Evolutionary conservation across 1,140 invertebrate species (phyloP).

Genomic region (Hycleus phaleratus): DNA sequence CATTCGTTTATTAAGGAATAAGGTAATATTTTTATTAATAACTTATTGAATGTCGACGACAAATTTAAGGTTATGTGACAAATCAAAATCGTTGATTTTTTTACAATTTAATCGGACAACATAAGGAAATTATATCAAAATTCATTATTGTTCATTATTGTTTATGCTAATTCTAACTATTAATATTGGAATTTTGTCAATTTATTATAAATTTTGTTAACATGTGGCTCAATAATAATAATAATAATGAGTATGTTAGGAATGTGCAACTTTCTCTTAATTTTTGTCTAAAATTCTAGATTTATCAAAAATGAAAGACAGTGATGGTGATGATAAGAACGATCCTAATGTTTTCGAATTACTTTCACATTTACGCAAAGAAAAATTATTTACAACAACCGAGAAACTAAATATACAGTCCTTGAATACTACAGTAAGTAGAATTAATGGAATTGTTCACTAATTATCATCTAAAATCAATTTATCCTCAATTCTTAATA

Average conservation of each 20-base stretch:
- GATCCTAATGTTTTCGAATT: slow-evolving; percentile 57
- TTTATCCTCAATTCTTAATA: not conserved
- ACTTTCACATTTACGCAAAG: slow-evolving; percentile 60
- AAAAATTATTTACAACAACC: slow-evolving; percentile 62
- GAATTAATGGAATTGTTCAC: slow-evolving; percentile 1
- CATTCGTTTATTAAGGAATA: no score
- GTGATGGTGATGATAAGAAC: slow-evolving; percentile 22
- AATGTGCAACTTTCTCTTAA: not conserved
- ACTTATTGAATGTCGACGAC: not conserved
- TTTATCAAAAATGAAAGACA: slow-evolving; percentile 27
- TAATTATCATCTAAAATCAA: not conserved
- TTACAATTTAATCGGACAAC: not conserved
- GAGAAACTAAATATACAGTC: slow-evolving; percentile 64
- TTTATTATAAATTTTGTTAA: not conserved
- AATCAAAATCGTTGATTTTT: not conserved
- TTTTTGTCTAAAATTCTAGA: not conserved
- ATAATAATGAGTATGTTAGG: not conserved
- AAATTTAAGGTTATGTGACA: not conserved
- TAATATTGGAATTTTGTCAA: not conserved
- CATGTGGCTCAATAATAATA: not conserved
- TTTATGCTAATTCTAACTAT: no score
- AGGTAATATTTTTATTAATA: not conserved
- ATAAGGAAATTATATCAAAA: no score
- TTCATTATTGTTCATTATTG: no score
- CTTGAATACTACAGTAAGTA: slow-evolving; percentile 62